Evolutionary conservation across 2,113 vertebrate species (phyloP), one percentile per base, ranked within the genome.

Genomic region (Lasiurus cinereus): DNA sequence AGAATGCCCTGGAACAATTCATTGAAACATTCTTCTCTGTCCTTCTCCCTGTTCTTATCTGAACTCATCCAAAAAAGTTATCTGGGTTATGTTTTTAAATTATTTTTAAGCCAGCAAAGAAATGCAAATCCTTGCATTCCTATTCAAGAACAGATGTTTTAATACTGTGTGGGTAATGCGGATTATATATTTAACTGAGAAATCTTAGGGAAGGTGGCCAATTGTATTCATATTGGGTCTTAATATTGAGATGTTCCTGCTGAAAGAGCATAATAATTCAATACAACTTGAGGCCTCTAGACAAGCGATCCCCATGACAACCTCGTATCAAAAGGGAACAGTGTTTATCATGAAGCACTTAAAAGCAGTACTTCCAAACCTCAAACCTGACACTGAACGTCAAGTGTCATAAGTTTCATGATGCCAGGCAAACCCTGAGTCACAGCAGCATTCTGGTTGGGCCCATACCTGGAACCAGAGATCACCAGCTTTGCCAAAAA

Each of bases 1-100:
- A 94, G 69, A 48, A 97, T 93, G 78, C 85, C 91, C 92, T 88
- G 86, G 96, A 98, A 97, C 86, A 96, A 97, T 93, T 89, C 91
- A 85, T 36, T 96, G 54, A 96, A 93, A 76, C 48, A 94, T 66
- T 31, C 84, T 96, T 85, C 79, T 93, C 31, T 93, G 77, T 92
- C 69, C 6, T 84, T 48, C 82, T 83, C 90, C 83, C 36, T 29
- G 36, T 79, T 95, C 48, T 94, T 97, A 89, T 73, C 80, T 96
- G 78, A 90, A 98, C 93, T n/a, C 83, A 94, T 96, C 78, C 76
- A 64, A 39, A 93, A 93, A 52, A 64, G 74, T 69, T 90, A 52
- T 97, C 95, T 82, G 54, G 77, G 74, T 84, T 90, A 94, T 89
- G 76, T 91, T 94, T 92, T 95, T 66, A 85, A 91, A 77, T 83